phyloP scores from a whole-genome alignment of 2,888 invertebrate genomes.

The Eledona agricola region DNA sequence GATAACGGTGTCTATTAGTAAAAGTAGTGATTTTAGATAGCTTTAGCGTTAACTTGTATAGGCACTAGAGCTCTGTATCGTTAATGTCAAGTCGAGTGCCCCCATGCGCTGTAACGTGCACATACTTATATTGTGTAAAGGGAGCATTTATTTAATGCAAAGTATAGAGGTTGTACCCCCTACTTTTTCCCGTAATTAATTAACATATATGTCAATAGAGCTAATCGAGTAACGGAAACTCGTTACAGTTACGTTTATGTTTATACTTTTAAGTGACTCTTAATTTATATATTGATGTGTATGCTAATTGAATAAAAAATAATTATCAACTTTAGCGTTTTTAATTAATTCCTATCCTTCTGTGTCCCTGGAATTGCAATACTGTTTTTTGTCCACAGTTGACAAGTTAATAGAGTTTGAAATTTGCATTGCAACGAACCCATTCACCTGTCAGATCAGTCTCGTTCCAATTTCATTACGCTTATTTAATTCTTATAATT shows the following conservation, averaged over 20 bases:
- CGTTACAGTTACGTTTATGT: slow-evolving; percentile 11
- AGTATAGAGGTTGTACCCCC: slow-evolving; percentile 85
- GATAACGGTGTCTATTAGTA: slow-evolving; percentile 48
- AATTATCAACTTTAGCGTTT: slow-evolving; percentile 23
- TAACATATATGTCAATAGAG: slow-evolving; percentile 63
- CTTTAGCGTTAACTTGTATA: slow-evolving; percentile 52
- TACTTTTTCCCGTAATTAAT: slow-evolving; percentile 54
- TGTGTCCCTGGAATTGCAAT: no score
- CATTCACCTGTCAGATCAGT: no score
- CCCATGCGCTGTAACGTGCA: slow-evolving; percentile 40
- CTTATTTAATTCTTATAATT: no score
- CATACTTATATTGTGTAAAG: slow-evolving; percentile 72
- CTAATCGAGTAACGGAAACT: slow-evolving; percentile 29
- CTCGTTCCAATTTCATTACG: no score
- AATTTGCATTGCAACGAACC: no score
- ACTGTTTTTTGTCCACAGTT: no score
- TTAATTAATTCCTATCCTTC: no score
- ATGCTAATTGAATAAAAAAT: slow-evolving; percentile 56
- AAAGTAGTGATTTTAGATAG: slow-evolving; percentile 44
- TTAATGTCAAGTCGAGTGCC: slow-evolving; percentile 34
- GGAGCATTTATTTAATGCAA: slow-evolving; percentile 89
- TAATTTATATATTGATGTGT: slow-evolving; percentile 58
- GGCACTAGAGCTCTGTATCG: slow-evolving; percentile 47
- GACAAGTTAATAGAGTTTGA: no score
- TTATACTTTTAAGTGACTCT: slow-evolving; percentile 25